Evolutionary conservation across 2,888 invertebrate genomes (phyloP), one percentile per base, ranked within the genome.

Genomic region (Autographa gamma): DNA sequence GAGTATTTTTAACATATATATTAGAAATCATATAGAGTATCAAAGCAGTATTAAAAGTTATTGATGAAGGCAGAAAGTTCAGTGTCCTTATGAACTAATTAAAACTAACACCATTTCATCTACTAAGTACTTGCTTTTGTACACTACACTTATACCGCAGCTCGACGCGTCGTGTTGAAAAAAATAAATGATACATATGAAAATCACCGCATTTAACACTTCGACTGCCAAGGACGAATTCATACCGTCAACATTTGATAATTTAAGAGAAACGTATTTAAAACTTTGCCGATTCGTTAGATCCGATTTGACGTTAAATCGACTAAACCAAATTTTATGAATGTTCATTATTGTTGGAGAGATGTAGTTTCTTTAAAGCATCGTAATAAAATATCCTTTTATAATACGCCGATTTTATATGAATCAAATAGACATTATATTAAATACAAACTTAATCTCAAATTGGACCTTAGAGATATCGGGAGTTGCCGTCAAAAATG

Each of bases 141-240:
- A 78, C 77, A 66, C 76, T 82, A 84, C 84, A 84, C 75, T 73
- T 74, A 80, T 77, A 76, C 82, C 73, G 75, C 62, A 32, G 66
- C 80, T 75, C 82, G 75, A 66, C 78, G 73, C 68, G 79, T 72
- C 65, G 84, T 69, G 80, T 77, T 66, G 76, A 78, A 79, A 81
- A 76, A 73, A 85, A 86, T 83, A 81, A 77, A 87, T 85, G 81
- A 75, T 73, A 73, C 69, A 71, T 73, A 71, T 71, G 60, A 74
- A 79, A 75, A 71, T 76, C 71, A 77, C 77, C 19, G 74, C 19
- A 66, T 73, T 82, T 82, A 81, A 70, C 81, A 73, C 77, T 84
- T 77, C 54, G 73, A 82, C 82, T 67, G 84, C 79, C 32, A 68
- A 61, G 62, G 43, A 60, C 32, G n/a, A 61, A 18, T 43, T 60